Evolutionary conservation across 2,888 invertebrate genomes (phyloP).

Genomic region (Ophioninae sp.): DNA sequence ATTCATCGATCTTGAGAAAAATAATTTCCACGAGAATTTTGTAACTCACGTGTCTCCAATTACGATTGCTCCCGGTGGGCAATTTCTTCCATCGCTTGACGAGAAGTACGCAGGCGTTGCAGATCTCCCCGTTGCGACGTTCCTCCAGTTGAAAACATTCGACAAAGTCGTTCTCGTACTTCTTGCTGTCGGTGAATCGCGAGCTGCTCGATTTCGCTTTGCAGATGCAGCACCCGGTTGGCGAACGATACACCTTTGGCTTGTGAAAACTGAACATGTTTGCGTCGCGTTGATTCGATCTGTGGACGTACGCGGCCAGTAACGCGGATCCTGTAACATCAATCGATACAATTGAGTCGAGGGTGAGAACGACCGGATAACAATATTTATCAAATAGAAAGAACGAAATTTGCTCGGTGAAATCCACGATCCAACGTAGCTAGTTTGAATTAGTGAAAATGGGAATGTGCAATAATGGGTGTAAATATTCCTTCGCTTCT

Average conservation of each 20-base stretch:
- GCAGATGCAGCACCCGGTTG: slow-evolving; percentile 93
- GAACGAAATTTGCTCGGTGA: too few species aligned
- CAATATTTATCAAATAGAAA: too few species aligned
- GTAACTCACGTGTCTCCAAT: slow-evolving; percentile 89
- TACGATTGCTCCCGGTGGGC: slow-evolving; percentile 86
- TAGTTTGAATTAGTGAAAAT: not conserved
- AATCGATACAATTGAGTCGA: not conserved
- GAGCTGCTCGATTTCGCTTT: slow-evolving; percentile 94
- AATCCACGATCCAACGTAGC: too few species aligned
- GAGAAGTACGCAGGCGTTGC: slow-evolving; percentile 92
- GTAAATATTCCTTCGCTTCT: too few species aligned
- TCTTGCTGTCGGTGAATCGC: slow-evolving; percentile 91
- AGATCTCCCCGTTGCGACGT: slow-evolving; percentile 90
- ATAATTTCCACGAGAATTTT: too few species aligned
- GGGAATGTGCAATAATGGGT: too few species aligned
- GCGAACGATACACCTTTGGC: slow-evolving; percentile 91
- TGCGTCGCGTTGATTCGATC: not conserved
- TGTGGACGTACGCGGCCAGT: not conserved
- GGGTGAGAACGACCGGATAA: too few species aligned
- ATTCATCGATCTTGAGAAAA: too few species aligned
- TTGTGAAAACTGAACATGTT: slow-evolving; percentile 93
- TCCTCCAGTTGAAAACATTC: slow-evolving; percentile 89
- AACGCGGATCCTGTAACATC: not conserved
- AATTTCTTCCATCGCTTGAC: slow-evolving; percentile 92
- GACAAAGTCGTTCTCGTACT: slow-evolving; percentile 91